Evolutionary conservation across 2,888 invertebrate genomes (phyloP).

Genomic region (Drosophila nr. perissopoda): DNA sequence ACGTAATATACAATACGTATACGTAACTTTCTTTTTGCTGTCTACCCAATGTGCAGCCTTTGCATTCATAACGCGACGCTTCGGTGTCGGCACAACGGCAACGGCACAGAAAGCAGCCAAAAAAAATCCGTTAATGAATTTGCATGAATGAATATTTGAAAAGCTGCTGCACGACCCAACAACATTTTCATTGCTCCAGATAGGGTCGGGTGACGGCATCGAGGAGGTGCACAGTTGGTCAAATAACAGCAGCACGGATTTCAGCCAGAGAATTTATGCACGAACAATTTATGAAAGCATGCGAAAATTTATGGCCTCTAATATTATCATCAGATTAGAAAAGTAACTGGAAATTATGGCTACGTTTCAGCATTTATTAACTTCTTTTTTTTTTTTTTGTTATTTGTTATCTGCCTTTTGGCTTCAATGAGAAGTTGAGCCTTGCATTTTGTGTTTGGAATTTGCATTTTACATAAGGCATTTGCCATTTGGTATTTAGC

Average conservation of each 20-base stretch:
- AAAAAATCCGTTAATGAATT: conserved; percentile 70
- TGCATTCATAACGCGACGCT: conserved; percentile 64
- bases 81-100: not conserved
- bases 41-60: conserved; percentile 64
- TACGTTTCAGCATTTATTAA: conserved; percentile 49
- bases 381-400: conserved; percentile 16
- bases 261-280: conserved; percentile 62
- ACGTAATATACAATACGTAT: conserved; percentile 60
- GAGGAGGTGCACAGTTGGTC: not conserved
- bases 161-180: conserved; percentile 64
- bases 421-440: conserved; percentile 7
- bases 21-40: conserved; percentile 58
- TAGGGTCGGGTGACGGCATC: not conserved
- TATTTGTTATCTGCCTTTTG: conserved; percentile 11
- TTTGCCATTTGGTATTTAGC: conserved; percentile 29
- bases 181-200: conserved; percentile 57
- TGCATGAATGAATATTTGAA: conserved; percentile 78
- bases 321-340: conserved; percentile 73
- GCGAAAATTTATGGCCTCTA: conserved; percentile 68
- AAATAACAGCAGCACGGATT: conserved; percentile 47
- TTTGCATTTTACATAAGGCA: conserved; percentile 23
- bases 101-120: conserved; percentile 4
- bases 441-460: conserved; percentile 12
- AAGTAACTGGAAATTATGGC: conserved; percentile 70
- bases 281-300: conserved; percentile 68